Base-by-base conservation (phyloP, 2,113 vertebrate species). In the Oenanthe melanoleuca region DNA sequence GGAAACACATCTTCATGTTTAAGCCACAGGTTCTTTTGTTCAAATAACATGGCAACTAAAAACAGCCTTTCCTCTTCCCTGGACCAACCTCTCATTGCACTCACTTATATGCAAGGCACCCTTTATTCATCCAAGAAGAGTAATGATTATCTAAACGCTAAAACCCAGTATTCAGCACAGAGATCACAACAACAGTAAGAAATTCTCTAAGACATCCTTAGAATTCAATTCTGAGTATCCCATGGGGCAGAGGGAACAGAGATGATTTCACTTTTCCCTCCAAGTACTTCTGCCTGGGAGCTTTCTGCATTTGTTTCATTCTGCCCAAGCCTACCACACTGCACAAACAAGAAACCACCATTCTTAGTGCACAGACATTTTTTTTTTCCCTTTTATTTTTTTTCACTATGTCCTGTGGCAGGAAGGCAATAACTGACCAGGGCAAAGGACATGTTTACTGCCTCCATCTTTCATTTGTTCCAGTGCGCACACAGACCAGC, bases 31-130 rank as follows among this genome's bases (percentile, higher is more conserved):
- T 57, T 74, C 87, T 93, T 90, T 92, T 88, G 88, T 93, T 94
- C 55, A 88, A 93, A 57, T 90, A 91, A 94, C 63, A 73, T 34
- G 47, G 91, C 72, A 94, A 70, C 88, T 93, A 89, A 94, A 91
- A 95, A 56, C 75, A 86, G 78, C 61, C 45, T 63, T 95, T 94
- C 95, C 95, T 91, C 80, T 79, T 83, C 86, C 77, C 80, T 57
- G 65, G 37, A 95, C 85, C 77, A 90, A 90, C 86, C 75, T 72
- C 88, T 92, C 86, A 57, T 55, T 86, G 86, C 23, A 0, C 60
- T 89, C 67, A 34, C 72, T 93, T 93, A 92, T 69, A 86, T 0
- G 80, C 87, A 96, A 86, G 72, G 15, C 92, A 77, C 65, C 52
- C 57, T 86, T 90, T 86, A 88, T 21, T 92, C 87, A 86, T 70